These are phyloP conservation scores for Stylophora pistillata DNA, from an alignment of 64 coral and sea anemone species.

Conservation along the genomic window DNA sequence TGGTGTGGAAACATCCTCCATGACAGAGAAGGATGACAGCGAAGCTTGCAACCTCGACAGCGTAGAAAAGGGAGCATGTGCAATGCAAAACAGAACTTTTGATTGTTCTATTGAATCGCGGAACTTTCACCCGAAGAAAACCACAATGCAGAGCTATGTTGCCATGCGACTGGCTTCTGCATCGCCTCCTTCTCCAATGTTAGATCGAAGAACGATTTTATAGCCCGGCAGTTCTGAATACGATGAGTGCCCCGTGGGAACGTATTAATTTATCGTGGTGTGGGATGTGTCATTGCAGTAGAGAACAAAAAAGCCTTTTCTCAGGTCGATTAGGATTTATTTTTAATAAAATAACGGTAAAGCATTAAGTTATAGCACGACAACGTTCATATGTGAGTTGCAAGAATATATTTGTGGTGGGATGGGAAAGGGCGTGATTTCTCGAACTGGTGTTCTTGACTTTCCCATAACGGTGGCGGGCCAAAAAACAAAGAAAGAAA, in stretches of 20 bases:
- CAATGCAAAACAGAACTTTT: conserved; percentile 5
- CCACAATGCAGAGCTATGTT: conserved; percentile 45
- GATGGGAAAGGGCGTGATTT: too few relatives aligned
- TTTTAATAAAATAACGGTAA: too few relatives aligned
- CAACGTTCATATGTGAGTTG: too few relatives aligned
- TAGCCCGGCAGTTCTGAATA: background rate
- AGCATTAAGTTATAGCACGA: too few relatives aligned
- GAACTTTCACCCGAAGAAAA: conserved; percentile 40
- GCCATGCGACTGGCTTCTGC: conserved; percentile 70
- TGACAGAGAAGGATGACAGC: background rate
- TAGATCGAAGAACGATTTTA: conserved; percentile 68
- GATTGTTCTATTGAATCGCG: conserved; percentile 32
- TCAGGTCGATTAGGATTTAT: too few relatives aligned
- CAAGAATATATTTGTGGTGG: too few relatives aligned
- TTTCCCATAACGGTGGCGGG: too few relatives aligned
- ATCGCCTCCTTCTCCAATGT: conserved; percentile 53
- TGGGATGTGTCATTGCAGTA: too few relatives aligned
- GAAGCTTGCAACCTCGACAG: background rate
- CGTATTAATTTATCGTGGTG: too few relatives aligned
- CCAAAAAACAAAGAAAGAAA: too few relatives aligned
- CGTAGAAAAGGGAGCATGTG: background rate
- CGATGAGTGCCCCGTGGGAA: background rate
- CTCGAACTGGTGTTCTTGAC: too few relatives aligned
- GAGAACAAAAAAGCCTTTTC: too few relatives aligned
- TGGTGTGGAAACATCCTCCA: background rate